Percentiles rank a stretch among this genome's conserved stretches.
Conservation (phyloP, 1,140 invertebrate species). For the Zeugodacus cucurbitae region DNA sequence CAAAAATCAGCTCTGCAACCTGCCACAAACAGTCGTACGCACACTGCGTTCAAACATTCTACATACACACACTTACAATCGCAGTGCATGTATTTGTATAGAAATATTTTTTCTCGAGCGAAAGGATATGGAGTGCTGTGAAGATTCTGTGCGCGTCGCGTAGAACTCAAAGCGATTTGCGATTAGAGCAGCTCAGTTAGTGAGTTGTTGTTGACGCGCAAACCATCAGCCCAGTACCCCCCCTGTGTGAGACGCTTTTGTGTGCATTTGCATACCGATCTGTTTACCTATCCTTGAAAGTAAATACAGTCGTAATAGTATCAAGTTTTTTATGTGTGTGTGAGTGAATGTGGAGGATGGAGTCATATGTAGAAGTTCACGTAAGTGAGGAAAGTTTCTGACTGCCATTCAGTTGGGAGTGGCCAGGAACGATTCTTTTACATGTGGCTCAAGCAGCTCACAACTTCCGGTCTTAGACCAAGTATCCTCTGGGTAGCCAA, state of each 20-base stretch:
- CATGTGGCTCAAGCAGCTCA: too few species aligned
- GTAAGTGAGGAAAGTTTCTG: too few species aligned
- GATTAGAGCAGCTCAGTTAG: background rate
- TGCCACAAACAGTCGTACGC: background rate
- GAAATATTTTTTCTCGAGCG: background rate
- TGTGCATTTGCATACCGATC: background rate
- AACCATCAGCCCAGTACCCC: background rate
- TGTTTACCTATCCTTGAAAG: background rate
- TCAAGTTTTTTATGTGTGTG: background rate
- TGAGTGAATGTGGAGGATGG: too few species aligned
- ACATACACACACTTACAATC: too few species aligned
- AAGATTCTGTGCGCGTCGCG: background rate
- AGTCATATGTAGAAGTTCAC: too few species aligned
- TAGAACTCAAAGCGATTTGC: background rate
- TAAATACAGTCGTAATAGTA: background rate
- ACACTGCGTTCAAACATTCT: background rate
- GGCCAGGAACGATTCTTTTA: too few species aligned
- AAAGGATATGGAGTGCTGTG: background rate
- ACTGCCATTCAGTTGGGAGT: too few species aligned
- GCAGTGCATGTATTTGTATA: background rate
- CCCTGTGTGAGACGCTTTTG: background rate
- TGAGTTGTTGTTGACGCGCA: background rate
- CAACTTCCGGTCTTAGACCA: too few species aligned
- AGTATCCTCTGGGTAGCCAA: too few species aligned
- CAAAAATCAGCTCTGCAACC: constrained; percentile 29